Conservation (phyloP, 2,797 vertebrate species). For the Syncerus caffer region DNA sequence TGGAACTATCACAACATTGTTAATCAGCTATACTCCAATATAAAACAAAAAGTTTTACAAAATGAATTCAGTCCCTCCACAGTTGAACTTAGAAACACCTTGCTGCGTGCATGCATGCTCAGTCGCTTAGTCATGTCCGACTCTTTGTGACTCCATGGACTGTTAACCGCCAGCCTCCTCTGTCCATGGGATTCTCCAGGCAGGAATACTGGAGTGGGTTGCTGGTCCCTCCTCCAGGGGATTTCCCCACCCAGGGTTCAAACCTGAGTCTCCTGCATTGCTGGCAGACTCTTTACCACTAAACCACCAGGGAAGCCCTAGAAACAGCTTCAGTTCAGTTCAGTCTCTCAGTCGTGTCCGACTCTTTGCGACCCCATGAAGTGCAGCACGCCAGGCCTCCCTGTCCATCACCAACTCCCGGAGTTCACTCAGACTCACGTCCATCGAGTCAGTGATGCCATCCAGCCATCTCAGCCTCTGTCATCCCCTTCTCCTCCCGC, state of each 20-base stretch:
- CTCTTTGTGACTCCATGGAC: background rate
- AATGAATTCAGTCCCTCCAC: background rate
- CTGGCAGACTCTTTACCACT: background rate
- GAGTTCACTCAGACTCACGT: no score
- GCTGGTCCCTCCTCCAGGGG: background rate
- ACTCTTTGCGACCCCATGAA: no score
- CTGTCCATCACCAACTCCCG: no score
- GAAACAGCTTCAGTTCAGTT: background rate
- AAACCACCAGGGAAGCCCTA: background rate
- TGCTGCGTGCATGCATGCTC: background rate
- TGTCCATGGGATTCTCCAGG: background rate
- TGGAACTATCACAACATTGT: background rate
- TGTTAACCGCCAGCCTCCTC: background rate
- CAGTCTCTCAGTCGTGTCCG: no score
- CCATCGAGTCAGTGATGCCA: no score
- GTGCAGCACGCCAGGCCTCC: no score
- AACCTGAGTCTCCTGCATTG: background rate
- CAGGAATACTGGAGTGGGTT: background rate
- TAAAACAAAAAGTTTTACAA: background rate
- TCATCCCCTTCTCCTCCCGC: no score
- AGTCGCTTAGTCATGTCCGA: rapidly evolving
- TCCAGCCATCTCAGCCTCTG: no score
- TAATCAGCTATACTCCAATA: background rate
- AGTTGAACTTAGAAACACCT: background rate
- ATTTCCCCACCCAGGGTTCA: background rate